phyloP scores from a whole-genome alignment of 2,113 vertebrate genomes.

The Turdus rufiventris region DNA sequence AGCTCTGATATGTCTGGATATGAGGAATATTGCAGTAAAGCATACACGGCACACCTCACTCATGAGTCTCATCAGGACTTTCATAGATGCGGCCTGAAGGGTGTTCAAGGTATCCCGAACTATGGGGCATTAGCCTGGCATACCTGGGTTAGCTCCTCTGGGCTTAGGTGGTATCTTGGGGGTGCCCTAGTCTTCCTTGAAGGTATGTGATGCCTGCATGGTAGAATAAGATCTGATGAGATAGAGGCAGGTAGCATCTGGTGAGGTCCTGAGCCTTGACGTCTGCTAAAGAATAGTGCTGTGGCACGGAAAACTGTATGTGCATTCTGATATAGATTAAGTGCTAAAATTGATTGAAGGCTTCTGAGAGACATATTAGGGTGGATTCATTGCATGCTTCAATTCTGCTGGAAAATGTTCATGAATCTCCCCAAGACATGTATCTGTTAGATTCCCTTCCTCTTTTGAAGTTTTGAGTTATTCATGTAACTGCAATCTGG shows the following conservation, averaged over 20 bases:
- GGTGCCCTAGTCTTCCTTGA: neutral
- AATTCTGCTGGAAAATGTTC: neutral
- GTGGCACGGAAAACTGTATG: neutral
- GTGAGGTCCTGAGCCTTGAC: neutral
- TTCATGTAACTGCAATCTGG: neutral
- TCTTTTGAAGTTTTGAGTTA: neutral
- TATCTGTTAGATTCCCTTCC: neutral
- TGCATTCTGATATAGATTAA: neutral
- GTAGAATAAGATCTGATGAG: neutral
- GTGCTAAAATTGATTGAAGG: neutral
- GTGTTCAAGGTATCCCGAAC: neutral
- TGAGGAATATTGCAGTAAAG: neutral
- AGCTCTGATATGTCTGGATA: neutral
- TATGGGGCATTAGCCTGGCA: neutral
- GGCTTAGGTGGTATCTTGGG: neutral
- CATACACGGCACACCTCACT: neutral
- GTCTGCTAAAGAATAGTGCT: neutral
- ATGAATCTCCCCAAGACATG: neutral
- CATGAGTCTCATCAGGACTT: neutral
- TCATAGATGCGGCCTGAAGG: neutral
- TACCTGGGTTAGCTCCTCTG: neutral
- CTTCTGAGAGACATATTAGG: neutral
- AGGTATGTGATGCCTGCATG: neutral
- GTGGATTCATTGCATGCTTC: neutral
- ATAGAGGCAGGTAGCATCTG: neutral